Evolutionary conservation across 2,888 invertebrate genomes (phyloP), one percentile per base, ranked within the genome.

Genomic region (Tenthredo distinguenda): DNA sequence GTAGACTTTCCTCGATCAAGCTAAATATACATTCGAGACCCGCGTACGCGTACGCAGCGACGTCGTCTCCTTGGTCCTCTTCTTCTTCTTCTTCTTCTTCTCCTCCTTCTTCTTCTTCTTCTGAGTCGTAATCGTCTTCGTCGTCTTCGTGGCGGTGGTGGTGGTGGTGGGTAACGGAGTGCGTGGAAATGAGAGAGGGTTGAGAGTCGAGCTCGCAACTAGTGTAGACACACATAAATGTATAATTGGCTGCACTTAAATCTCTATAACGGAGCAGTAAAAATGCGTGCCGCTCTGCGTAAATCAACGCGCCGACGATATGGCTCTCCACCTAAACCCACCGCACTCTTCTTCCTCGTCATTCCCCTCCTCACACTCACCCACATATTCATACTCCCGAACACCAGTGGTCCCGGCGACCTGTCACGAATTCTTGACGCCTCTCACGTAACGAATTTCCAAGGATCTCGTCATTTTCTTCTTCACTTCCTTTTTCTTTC

Each of bases 191-290:
- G 43, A 37, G 74, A 55, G 50, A 72, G 74, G 85, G 83, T 85
- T 85, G 84, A 87, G 86, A 86, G 87, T 86, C 84, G 84, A 85
- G 86, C 87, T 86, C 74, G 86, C 87, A 87, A 87, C 87, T 87
- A 87, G 87, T 87, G 88, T 87, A 87, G 82, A 77, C 88, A 88
- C 88, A 90, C 91, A 90, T 92, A 92, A 92, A 93, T 91, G 91
- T 92, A 93, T 93, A 93, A 93, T 93, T 93, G 92, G 92, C 91
- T 90, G 91, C 91, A 91, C 92, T 93, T 93, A 93, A 93, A 92
- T 92, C 91, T 91, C 90, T 92, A 92, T 92, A 92, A 92, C 90
- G 89, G 88, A 90, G 92, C 90, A 90, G 91, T 93, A 93, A 93
- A 93, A 92, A 92, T 92, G 90, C 90, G 88, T 88, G 88, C 90